Base-by-base conservation (phyloP, 2,113 vertebrate species). In the Melozone crissalis region DNA sequence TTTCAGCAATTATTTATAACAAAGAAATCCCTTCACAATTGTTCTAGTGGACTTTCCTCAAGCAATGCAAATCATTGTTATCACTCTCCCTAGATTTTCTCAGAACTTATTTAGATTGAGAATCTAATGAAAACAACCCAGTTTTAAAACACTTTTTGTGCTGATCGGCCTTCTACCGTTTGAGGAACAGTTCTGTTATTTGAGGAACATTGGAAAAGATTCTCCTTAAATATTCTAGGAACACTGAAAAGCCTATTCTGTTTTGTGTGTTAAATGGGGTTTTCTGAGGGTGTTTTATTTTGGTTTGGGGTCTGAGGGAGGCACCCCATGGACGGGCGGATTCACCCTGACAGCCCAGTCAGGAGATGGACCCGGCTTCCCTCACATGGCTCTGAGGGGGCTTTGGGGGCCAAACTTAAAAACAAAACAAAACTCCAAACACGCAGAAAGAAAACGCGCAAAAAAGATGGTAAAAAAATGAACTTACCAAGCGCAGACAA, bases 61-160 rank as follows among this genome's bases (percentile, higher is more conserved):
- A 26, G 20, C 10, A 35, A 4, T 7, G 4, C 10, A 9, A 26
- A 4, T 13, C 30, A 54, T 23, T 44, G 11, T 9, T 52, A 26
- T 44, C 2, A 6, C 5, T 26, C 17, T 62, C 15, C 11, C 4
- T 5, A 0, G 24, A 35, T 44, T 78, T 69, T 18, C 3, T 3
- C 13, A 4, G 5, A 55, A 57, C 10, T 65, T 44, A 30, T 7
- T 15, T 62, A 10, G 18, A 41, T 28, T 39, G 16, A 73, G 18
- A 61, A 52, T 16, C 21, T 13, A 51, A 22, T 11, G 28, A 16
- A 13, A 15, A 5, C 12, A 55, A 8, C 2, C 15, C 5, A 17
- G 0, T 15, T 39, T 62, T 9, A 44, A 57, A 35, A 9, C 0
- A 0, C 3, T 18, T 15, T 4, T 7, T 0, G 0, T 12, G 7